A percentile compares a stretch with the other conserved stretches of the same genome.
Evolutionary conservation across 2,113 vertebrate genomes (phyloP).

Genomic region (Onychostruthus taczanowskii): DNA sequence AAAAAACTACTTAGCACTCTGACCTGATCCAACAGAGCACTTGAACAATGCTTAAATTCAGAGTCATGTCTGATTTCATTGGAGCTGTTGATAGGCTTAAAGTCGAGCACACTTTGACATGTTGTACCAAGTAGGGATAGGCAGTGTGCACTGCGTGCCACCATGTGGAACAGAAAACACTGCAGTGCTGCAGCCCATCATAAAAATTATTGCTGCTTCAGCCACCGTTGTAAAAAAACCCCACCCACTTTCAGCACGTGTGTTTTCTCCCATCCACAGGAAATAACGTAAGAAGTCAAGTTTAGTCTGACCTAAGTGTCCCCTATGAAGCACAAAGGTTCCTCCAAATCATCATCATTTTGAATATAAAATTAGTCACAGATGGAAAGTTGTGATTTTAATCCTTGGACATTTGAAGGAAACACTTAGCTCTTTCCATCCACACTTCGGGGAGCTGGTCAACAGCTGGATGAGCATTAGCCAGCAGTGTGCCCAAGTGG

Average conservation of each 20-base stretch:
- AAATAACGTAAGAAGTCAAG: not conserved
- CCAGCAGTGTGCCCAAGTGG: not conserved
- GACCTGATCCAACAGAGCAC: not conserved
- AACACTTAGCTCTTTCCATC: not conserved
- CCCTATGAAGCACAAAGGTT: not conserved
- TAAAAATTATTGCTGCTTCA: not conserved
- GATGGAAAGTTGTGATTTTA: not conserved
- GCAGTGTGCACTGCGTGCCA: not conserved
- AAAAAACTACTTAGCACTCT: not conserved
- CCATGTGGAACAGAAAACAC: not conserved
- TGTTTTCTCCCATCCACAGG: not conserved
- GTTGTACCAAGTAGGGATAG: not conserved
- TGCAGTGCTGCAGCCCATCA: not conserved
- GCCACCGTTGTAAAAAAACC: not conserved
- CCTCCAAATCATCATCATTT: not conserved
- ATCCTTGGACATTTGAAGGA: not conserved
- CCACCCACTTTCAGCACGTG: not conserved
- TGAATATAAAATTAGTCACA: not conserved
- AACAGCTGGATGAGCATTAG: not conserved
- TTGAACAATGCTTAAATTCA: not conserved
- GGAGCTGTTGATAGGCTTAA: not conserved
- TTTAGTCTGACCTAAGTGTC: not conserved
- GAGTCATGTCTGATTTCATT: not conserved
- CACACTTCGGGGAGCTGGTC: not conserved
- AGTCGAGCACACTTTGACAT: rapidly evolving